Evolutionary conservation across 2,113 vertebrate genomes (phyloP).

Genomic region (Eira barbara): DNA sequence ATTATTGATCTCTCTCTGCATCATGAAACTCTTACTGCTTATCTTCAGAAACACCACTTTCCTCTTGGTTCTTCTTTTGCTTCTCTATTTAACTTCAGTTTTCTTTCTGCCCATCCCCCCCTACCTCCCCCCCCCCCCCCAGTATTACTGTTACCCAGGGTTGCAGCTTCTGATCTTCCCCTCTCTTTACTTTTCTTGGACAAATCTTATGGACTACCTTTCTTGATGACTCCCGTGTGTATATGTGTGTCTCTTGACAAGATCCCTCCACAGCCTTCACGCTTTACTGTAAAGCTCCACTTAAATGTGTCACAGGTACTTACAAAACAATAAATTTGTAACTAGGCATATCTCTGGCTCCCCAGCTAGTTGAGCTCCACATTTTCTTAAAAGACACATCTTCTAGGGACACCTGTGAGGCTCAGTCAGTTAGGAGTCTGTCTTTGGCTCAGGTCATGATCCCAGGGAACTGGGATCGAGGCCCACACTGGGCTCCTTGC

Average conservation of each 20-base stretch:
- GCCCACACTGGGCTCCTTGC: too few relatives aligned
- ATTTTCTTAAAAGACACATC: neutral
- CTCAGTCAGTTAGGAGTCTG: too few relatives aligned
- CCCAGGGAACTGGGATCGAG: too few relatives aligned
- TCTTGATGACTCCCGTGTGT: neutral
- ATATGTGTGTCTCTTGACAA: neutral
- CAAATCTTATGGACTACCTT: neutral
- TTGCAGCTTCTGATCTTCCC: neutral
- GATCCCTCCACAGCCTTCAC: neutral
- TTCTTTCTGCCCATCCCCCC: neutral
- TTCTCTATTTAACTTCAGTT: neutral
- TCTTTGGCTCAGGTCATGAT: too few relatives aligned
- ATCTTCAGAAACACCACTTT: neutral
- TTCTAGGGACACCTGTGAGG: neutral
- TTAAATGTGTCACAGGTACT: neutral
- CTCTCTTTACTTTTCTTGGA: neutral
- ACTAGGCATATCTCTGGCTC: neutral
- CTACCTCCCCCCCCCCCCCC: too few relatives aligned
- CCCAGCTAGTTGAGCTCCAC: neutral
- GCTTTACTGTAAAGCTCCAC: neutral
- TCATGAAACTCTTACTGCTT: neutral
- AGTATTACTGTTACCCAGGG: neutral
- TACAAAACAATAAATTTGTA: neutral
- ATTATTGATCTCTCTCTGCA: neutral
- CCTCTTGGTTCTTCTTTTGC: neutral